Conservation (phyloP, 2,113 vertebrate genomes). For the Protobothrops mucrosquamatus region DNA sequence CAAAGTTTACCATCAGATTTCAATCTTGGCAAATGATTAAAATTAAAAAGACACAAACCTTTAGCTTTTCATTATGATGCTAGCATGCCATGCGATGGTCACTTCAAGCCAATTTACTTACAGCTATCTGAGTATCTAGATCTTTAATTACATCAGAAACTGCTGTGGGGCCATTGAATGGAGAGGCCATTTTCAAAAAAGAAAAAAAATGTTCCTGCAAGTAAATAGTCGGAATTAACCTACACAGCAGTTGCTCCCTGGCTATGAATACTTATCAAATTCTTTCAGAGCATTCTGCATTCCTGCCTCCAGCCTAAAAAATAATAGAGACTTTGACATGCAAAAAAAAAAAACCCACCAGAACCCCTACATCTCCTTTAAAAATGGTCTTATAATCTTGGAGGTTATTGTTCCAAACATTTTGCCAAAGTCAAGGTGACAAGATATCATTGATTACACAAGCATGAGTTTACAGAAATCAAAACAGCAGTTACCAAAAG, state of each 20-base stretch:
- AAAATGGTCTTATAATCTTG: background rate
- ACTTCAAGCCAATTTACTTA: constrained; percentile 65
- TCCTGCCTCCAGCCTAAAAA: background rate
- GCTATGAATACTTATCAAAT: background rate
- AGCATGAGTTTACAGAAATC: background rate
- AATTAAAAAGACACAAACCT: background rate
- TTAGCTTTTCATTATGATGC: background rate
- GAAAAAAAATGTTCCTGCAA: constrained; percentile 54
- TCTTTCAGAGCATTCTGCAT: background rate
- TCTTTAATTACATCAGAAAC: constrained; percentile 78
- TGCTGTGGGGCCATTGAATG: constrained; percentile 69
- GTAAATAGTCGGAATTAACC: constrained; percentile 44
- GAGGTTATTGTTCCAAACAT: background rate
- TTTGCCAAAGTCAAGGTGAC: background rate
- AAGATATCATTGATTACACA: background rate
- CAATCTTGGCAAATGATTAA: background rate
- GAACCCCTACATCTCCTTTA: background rate
- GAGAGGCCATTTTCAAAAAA: constrained; percentile 64
- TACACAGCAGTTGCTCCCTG: constrained; percentile 29
- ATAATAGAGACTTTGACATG: background rate
- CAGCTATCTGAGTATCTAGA: constrained; percentile 78
- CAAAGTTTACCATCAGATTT: background rate
- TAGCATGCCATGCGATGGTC: background rate
- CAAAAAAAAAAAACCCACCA: background rate
- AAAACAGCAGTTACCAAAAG: background rate